These are phyloP conservation scores for Xyliphius kryptos DNA, from an alignment of 2,113 vertebrate species.

Conservation along the genomic window DNA sequence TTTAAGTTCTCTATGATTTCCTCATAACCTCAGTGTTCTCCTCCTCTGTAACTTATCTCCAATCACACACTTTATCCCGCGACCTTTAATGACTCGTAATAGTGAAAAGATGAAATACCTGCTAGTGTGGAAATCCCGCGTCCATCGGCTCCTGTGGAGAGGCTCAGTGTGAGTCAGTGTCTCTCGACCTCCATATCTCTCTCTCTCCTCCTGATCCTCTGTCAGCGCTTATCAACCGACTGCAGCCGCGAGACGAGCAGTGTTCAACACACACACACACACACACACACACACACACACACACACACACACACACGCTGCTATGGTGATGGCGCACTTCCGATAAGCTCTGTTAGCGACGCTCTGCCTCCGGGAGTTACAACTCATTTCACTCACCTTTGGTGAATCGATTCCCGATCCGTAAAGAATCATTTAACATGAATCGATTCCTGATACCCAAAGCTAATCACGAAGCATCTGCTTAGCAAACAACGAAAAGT, in stretches of 20 bases:
- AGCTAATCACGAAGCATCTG: too few species aligned
- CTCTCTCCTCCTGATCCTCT: slow-evolving; percentile 36
- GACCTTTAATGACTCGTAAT: background rate
- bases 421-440: background rate
- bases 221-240: slow-evolving; percentile 55
- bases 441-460: background rate
- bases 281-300: slow-evolving; percentile 19
- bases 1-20: background rate
- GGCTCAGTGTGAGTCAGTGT: slow-evolving; percentile 37
- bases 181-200: slow-evolving; percentile 52
- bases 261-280: slow-evolving; percentile 20
- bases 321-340: slow-evolving; percentile 51
- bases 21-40: background rate
- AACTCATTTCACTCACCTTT: background rate
- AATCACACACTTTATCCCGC: background rate
- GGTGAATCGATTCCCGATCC: background rate
- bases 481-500: too few species aligned
- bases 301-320: slow-evolving; percentile 20
- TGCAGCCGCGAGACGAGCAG: slow-evolving; percentile 38
- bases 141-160: slow-evolving; percentile 49
- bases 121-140: slow-evolving; percentile 44
- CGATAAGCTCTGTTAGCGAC: slow-evolving; percentile 42
- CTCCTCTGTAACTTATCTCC: background rate
- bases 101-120: slow-evolving; percentile 24
- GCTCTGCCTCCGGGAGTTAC: background rate